Conservation (phyloP, 2,113 vertebrate species). For the Cepphus grylle region DNA sequence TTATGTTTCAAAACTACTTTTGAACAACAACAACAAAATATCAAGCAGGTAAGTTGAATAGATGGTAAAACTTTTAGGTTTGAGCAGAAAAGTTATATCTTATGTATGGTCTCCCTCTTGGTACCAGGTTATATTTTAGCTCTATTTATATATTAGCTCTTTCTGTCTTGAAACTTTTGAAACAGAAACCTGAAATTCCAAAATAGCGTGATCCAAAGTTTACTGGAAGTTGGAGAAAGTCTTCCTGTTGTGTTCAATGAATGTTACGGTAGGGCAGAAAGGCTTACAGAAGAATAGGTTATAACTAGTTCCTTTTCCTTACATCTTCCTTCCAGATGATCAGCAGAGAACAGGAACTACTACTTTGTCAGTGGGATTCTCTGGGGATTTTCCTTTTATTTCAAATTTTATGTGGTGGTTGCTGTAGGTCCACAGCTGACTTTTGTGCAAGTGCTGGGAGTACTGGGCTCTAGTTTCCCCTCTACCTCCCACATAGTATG, state of each 20-base stretch:
- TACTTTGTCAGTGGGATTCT: neutral
- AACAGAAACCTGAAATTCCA: neutral
- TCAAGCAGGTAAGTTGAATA: neutral
- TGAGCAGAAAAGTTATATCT: neutral
- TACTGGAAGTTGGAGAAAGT: neutral
- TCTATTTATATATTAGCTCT: neutral
- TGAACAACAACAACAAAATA: neutral
- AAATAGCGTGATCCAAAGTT: neutral
- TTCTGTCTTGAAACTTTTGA: neutral
- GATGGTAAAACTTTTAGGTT: neutral
- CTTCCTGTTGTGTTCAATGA: neutral
- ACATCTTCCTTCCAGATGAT: neutral
- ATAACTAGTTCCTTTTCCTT: neutral
- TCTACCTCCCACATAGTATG: neutral
- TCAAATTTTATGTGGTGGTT: neutral
- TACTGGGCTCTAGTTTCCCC: neutral
- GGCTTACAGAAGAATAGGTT: neutral
- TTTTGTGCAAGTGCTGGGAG: neutral
- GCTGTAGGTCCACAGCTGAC: neutral
- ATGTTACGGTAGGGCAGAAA: neutral
- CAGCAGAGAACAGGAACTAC: neutral
- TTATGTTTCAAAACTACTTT: neutral
- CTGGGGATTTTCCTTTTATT: neutral
- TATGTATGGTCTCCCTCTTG: neutral
- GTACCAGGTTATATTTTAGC: neutral